A percentile compares a stretch with the other conserved stretches of the same genome.
Conservation (phyloP, 2,113 vertebrate species). For the Eublepharis macularius region DNA sequence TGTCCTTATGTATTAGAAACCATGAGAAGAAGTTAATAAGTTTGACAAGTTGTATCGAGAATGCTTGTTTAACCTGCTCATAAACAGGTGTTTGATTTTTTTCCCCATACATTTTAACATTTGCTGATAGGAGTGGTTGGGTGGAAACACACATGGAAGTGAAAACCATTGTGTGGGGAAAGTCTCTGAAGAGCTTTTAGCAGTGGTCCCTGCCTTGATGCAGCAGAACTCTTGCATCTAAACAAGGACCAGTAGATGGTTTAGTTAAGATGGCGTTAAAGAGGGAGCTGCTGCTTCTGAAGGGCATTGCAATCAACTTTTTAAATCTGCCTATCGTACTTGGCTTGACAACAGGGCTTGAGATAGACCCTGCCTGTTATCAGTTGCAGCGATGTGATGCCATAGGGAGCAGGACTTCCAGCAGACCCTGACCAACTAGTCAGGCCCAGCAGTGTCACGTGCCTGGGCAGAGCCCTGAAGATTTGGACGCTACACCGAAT, state of each 20-base stretch:
- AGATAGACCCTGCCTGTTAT: neutral
- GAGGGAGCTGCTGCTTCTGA: neutral
- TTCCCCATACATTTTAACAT: neutral
- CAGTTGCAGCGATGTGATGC: neutral
- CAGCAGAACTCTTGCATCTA: neutral
- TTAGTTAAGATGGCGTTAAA: neutral
- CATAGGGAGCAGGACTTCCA: constrained; percentile 5
- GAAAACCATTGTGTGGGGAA: neutral
- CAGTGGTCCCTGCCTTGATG: neutral
- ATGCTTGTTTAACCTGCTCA: neutral
- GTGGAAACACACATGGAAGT: neutral
- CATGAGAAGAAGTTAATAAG: neutral
- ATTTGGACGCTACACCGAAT: neutral
- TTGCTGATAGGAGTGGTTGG: neutral
- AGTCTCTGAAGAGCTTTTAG: neutral
- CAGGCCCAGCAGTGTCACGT: neutral
- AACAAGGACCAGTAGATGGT: neutral
- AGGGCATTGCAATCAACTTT: neutral
- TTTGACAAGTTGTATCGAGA: neutral
- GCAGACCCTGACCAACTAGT: neutral
- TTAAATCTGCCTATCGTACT: neutral
- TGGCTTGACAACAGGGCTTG: neutral
- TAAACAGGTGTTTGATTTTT: neutral
- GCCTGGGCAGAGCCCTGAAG: neutral
- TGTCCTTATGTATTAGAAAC: too few species aligned